These are phyloP conservation scores for Spea bombifrons DNA, from an alignment of 2,113 vertebrate species.

Conservation along the genomic window DNA sequence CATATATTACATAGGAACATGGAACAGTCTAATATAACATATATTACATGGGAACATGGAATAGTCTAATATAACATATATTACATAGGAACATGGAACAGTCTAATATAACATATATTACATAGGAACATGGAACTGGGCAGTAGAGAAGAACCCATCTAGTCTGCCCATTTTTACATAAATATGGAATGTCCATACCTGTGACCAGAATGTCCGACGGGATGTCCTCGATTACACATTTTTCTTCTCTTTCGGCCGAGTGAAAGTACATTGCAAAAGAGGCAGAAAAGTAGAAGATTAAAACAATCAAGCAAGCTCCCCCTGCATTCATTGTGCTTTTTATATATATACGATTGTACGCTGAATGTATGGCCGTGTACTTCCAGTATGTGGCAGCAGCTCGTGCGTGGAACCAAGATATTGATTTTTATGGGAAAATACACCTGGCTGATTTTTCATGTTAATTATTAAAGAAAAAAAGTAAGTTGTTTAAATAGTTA, in stretches of 20 bases:
- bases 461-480: slow-evolving; percentile 38
- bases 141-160: neutral
- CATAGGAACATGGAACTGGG: neutral
- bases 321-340: slow-evolving; percentile 48
- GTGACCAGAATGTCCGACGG: slow-evolving; percentile 76
- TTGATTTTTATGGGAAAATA: slow-evolving; percentile 57
- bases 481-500: no score
- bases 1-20: no score
- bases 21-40: no score
- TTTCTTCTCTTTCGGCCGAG: slow-evolving; percentile 79
- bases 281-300: slow-evolving; percentile 61
- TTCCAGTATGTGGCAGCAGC: neutral
- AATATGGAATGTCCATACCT: slow-evolving; percentile 64
- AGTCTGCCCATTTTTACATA: neutral
- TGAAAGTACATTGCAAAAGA: slow-evolving; percentile 81
- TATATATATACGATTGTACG: no score
- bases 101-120: no score
- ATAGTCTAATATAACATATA: no score
- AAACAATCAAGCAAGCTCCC: slow-evolving; percentile 53
- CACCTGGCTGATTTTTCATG: slow-evolving; percentile 53
- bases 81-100: no score
- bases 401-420: neutral
- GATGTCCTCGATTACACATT: slow-evolving; percentile 87
- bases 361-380: neutral
- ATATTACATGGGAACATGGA: no score